Percentiles rank a stretch among this genome's conserved stretches.
phyloP scores from a whole-genome alignment of 2,113 vertebrate species.

The Clupea harengus region DNA sequence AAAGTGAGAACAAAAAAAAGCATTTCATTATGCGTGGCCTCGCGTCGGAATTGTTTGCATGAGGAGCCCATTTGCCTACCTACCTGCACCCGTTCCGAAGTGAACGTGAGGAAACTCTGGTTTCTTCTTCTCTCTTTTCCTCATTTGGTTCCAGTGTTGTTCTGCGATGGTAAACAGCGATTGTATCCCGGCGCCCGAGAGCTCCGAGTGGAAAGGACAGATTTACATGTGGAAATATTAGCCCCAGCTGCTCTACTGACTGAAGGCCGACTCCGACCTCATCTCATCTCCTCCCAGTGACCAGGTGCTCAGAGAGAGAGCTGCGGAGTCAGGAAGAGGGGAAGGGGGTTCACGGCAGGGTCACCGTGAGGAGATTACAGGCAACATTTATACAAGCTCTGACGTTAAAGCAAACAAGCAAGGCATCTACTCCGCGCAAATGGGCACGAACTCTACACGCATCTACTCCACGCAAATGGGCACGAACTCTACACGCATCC shows the following conservation, averaged over 20 bases:
- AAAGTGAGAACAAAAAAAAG: not conserved
- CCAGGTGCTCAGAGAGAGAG: not conserved
- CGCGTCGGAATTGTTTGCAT: conserved; percentile 21
- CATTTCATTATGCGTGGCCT: not conserved
- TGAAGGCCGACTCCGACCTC: not conserved
- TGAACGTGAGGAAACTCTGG: not conserved
- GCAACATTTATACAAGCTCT: not conserved
- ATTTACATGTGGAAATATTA: conserved; percentile 41
- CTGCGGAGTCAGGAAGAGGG: no score
- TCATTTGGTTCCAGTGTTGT: conserved; percentile 26
- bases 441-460: not conserved
- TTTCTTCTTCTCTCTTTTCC: not conserved
- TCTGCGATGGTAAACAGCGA: not conserved
- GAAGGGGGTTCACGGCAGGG: not conserved
- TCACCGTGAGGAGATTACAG: not conserved
- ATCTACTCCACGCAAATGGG: not conserved
- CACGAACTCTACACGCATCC: not conserved
- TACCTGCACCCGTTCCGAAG: not conserved
- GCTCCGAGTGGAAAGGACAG: not conserved
- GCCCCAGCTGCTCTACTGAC: not conserved
- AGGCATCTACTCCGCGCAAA: not conserved
- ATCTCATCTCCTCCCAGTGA: not conserved
- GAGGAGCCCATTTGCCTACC: conserved; percentile 37
- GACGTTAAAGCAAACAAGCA: not conserved
- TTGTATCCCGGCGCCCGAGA: not conserved